Evolutionary conservation across 2,888 invertebrate species (phyloP).

Genomic region (Charanyca ferruginea): DNA sequence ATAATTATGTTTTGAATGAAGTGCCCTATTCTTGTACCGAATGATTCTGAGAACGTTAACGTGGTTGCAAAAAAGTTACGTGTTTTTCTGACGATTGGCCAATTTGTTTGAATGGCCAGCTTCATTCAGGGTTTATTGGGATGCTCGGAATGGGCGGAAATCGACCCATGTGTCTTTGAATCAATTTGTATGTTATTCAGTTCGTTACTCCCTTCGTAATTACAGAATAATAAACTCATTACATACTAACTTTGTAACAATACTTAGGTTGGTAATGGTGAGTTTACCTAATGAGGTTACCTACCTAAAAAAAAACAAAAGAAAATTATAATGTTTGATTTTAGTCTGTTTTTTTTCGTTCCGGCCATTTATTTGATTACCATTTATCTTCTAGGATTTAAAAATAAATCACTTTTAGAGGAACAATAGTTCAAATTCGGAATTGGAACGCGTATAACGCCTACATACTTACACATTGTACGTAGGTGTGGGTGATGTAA

Average conservation of each 20-base stretch:
- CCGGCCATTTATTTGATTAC: constrained; percentile 17
- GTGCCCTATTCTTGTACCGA: constrained; percentile 53
- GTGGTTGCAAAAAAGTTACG: constrained; percentile 38
- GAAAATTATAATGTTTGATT: no score
- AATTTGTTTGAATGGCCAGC: constrained; percentile 52
- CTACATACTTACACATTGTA: constrained; percentile 49
- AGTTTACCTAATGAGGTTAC: background rate
- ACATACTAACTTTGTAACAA: background rate
- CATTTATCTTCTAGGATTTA: constrained; percentile 51
- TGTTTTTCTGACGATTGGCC: constrained; percentile 37
- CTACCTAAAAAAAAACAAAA: no score
- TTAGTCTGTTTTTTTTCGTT: no score
- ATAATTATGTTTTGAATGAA: constrained; percentile 49
- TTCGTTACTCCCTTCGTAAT: constrained; percentile 7
- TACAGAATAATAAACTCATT: background rate
- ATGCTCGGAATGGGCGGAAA: constrained; percentile 51
- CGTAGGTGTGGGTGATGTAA: constrained; percentile 71
- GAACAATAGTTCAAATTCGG: constrained; percentile 64
- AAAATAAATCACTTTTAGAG: constrained; percentile 53
- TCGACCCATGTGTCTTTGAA: constrained; percentile 41
- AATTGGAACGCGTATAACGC: constrained; percentile 58
- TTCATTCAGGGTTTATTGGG: constrained; percentile 31
- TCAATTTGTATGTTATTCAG: constrained; percentile 18
- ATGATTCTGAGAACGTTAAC: constrained; percentile 43
- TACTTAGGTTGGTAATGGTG: background rate